These are phyloP conservation scores for Drosophila nigromelanica DNA, from an alignment of 1,140 invertebrate species.

Conservation along the genomic window DNA sequence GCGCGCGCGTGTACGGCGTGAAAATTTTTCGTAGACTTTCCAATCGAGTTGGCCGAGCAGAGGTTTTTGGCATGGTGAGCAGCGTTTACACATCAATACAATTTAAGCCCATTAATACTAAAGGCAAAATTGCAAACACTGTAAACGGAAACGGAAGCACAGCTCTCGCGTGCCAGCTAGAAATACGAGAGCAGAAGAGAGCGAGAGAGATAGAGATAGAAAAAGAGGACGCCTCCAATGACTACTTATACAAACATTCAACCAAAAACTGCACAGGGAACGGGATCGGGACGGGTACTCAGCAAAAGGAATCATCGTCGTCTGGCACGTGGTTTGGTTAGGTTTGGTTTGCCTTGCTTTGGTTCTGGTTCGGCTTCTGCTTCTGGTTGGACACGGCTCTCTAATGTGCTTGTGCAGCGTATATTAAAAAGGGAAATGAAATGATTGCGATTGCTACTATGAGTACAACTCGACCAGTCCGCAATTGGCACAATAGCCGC, in stretches of 20 bases:
- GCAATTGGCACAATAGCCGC: conserved; percentile 79
- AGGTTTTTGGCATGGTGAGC: conserved; percentile 46
- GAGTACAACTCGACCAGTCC: conserved; percentile 42
- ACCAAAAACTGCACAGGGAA: conserved; percentile 74
- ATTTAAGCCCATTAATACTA: conserved; percentile 79
- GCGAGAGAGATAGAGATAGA: background rate
- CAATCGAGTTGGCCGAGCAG: conserved; percentile 10
- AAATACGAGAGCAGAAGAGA: conserved; percentile 18
- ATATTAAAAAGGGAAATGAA: conserved; percentile 82
- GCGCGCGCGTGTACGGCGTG: conserved; percentile 71
- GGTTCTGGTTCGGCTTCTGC: background rate
- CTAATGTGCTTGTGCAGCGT: conserved; percentile 80
- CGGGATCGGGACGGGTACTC: conserved; percentile 7
- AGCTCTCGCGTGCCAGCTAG: conserved; percentile 54
- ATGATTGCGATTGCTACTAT: conserved; percentile 75
- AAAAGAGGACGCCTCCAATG: conserved; percentile 63
- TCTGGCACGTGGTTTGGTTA: conserved; percentile 75
- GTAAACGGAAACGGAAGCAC: conserved; percentile 79
- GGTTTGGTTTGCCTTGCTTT: background rate
- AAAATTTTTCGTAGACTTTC: conserved; percentile 69
- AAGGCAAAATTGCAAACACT: conserved; percentile 79
- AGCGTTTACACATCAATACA: conserved; percentile 70
- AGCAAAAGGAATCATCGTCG: conserved; percentile 50
- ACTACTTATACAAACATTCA: conserved; percentile 73
- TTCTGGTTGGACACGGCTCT: conserved; percentile 25